Percentiles rank a stretch among this genome's conserved stretches.
Conservation (phyloP, 2,888 invertebrate genomes). For the Drosophila sordidula region DNA sequence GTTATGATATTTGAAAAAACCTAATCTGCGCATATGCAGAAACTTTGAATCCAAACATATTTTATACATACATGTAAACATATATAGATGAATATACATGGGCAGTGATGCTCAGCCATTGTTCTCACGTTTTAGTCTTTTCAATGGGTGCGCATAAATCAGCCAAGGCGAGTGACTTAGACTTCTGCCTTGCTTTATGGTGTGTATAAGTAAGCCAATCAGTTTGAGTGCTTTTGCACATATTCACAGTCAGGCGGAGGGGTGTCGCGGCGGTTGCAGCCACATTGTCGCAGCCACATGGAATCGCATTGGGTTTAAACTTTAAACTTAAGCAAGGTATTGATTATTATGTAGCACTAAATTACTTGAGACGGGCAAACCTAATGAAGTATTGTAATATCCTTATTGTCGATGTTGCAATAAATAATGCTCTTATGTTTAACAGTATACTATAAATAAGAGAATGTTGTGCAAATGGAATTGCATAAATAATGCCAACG, state of each 20-base stretch:
- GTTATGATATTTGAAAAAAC: too few species aligned
- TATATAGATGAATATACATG: constrained; percentile 12
- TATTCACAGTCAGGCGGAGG: not conserved
- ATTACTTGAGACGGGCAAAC: not conserved
- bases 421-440: constrained; percentile 26
- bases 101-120: constrained; percentile 41
- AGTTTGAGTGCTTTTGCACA: constrained; percentile 58
- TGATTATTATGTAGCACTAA: not conserved
- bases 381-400: not conserved
- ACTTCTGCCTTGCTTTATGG: constrained; percentile 1
- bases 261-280: not conserved
- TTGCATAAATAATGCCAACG: constrained; percentile 57
- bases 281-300: constrained; percentile 4
- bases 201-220: constrained; percentile 57
- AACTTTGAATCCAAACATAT: too few species aligned
- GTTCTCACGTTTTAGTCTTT: constrained; percentile 48
- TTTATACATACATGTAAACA: not conserved
- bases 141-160: constrained; percentile 50
- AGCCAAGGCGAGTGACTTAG: constrained; percentile 22
- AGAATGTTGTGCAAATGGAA: constrained; percentile 37
- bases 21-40: too few species aligned
- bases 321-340: constrained; percentile 15
- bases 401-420: constrained; percentile 6
- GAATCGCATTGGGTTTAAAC: constrained; percentile 37
- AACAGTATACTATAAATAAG: constrained; percentile 12